phyloP scores from a whole-genome alignment of 2,113 vertebrate species.

The Tetraodon nigroviridis region DNA sequence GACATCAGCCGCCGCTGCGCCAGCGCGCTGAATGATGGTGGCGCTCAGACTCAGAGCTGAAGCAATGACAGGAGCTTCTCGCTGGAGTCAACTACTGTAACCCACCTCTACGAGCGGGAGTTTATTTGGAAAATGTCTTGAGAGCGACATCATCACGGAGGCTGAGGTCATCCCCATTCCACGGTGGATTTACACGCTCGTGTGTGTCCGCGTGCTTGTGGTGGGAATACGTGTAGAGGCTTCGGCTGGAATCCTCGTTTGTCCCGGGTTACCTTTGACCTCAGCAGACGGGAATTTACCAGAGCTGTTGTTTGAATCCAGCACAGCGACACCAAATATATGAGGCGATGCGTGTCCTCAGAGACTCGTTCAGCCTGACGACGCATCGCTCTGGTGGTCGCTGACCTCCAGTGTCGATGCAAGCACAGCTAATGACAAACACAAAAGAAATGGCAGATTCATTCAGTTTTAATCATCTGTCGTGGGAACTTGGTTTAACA shows the following conservation, averaged over 20 bases:
- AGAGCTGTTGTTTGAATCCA: constrained; percentile 33
- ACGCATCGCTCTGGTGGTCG: too few relatives aligned
- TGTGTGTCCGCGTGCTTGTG: neutral
- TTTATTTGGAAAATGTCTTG: constrained; percentile 30
- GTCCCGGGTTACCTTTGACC: constrained; percentile 12
- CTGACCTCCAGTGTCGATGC: too few relatives aligned
- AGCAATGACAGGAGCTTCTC: constrained; percentile 31
- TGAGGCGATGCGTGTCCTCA: too few relatives aligned
- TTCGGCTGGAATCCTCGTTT: constrained; percentile 4
- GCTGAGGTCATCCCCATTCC: too few relatives aligned
- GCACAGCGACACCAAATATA: too few relatives aligned
- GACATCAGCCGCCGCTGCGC: constrained; percentile 51
- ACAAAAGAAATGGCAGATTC: too few relatives aligned
- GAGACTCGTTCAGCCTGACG: too few relatives aligned
- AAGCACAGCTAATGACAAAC: too few relatives aligned
- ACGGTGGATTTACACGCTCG: neutral
- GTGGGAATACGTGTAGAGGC: neutral
- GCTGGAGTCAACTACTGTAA: constrained; percentile 49
- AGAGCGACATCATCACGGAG: constrained; percentile 36
- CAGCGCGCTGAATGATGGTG: constrained; percentile 53
- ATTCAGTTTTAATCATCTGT: too few relatives aligned
- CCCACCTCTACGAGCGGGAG: constrained; percentile 27
- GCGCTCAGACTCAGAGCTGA: constrained; percentile 38
- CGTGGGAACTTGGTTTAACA: too few relatives aligned
- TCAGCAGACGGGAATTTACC: constrained; percentile 5